Conservation (phyloP, 2,113 vertebrate genomes). For the Myxocyprinus asiaticus region DNA sequence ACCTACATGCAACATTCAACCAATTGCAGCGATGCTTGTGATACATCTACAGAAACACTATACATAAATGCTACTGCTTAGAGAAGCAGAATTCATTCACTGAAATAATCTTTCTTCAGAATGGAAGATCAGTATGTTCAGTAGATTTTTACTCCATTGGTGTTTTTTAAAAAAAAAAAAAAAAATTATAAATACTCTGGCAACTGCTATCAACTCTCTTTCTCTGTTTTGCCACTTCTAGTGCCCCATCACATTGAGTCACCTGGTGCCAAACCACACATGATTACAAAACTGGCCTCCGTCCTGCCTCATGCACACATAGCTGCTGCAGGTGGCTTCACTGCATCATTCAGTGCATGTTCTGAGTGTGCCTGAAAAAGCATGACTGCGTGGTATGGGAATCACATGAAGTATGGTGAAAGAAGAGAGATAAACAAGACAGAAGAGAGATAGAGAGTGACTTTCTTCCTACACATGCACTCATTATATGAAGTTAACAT, state of each 20-base stretch:
- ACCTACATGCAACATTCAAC: neutral
- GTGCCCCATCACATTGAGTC: too few species aligned
- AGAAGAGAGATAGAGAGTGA: too few species aligned
- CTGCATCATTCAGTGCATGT: neutral
- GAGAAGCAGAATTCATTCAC: neutral
- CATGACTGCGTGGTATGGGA: neutral
- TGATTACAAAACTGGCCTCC: neutral
- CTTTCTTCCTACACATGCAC: too few species aligned
- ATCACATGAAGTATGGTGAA: neutral
- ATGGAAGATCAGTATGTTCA: neutral
- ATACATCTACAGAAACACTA: neutral
- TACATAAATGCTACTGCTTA: neutral
- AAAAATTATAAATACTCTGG: too few species aligned
- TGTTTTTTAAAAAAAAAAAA: too few species aligned
- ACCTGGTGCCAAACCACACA: neutral
- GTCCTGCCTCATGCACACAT: neutral
- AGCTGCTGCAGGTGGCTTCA: slow-evolving; percentile 4
- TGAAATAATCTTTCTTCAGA: neutral
- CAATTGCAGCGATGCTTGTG: neutral
- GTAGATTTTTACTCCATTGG: neutral
- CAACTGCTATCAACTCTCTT: neutral
- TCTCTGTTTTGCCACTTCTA: neutral
- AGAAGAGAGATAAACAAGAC: too few species aligned
- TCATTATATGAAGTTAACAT: too few species aligned
- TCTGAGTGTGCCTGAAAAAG: neutral